Evolutionary conservation across 2,888 invertebrate species (phyloP).

Genomic region (Melanostoma mellinum): DNA sequence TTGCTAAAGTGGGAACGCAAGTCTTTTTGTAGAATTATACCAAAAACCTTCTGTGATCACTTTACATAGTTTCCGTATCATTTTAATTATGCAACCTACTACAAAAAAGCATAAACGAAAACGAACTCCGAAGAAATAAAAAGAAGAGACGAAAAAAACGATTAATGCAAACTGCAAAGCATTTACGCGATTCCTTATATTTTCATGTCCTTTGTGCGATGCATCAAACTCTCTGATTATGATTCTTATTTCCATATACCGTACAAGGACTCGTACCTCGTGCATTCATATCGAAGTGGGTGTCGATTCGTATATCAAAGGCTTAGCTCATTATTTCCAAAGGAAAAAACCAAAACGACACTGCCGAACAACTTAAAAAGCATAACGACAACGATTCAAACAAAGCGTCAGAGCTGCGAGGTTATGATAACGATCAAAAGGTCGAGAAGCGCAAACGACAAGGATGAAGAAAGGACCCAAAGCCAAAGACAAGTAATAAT

Average conservation of each 20-base stretch:
- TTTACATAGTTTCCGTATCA: constrained; percentile 35
- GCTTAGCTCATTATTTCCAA: constrained; percentile 63
- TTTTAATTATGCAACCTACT: constrained; percentile 52
- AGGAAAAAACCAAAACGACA: constrained; percentile 32
- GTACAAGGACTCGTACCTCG: constrained; percentile 14
- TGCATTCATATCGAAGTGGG: constrained; percentile 47
- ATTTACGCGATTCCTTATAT: constrained; percentile 24
- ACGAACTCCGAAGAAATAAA: background rate
- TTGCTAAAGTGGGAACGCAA: background rate
- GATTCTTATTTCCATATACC: constrained; percentile 14
- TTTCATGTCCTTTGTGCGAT: constrained; percentile 33
- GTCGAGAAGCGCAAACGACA: constrained; percentile 21
- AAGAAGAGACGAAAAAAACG: constrained; percentile 10
- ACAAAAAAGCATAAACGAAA: background rate
- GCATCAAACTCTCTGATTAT: constrained; percentile 19
- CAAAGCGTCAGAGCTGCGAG: constrained; percentile 24
- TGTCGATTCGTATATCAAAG: constrained; percentile 61
- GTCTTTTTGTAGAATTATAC: background rate
- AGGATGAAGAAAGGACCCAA: constrained; percentile 15
- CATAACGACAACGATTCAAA: constrained; percentile 21
- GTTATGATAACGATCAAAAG: constrained; percentile 1
- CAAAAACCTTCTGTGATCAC: constrained; percentile 17
- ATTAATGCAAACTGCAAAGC: constrained; percentile 35
- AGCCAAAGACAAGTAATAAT: constrained; percentile 74
- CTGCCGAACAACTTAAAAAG: constrained; percentile 47